Percentiles rank a stretch among this genome's conserved stretches.
phyloP scores from a whole-genome alignment of 2,797 vertebrate species.

The Buphagus erythrorhynchus region DNA sequence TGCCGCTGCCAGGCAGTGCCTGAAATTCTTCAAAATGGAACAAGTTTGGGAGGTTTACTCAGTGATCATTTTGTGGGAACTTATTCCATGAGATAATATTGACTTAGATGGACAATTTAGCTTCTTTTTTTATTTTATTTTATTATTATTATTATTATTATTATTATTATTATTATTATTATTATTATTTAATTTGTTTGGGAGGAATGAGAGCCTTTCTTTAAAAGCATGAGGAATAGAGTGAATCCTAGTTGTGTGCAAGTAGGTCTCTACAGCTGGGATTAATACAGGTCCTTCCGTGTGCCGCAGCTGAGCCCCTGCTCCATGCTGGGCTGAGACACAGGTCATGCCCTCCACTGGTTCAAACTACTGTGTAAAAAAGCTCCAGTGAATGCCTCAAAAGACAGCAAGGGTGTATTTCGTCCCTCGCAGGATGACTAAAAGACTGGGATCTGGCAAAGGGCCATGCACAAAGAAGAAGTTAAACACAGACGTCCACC shows the following conservation, averaged over 20 bases:
- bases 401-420: neutral
- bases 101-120: neutral
- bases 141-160: too few species aligned
- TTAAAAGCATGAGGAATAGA: neutral
- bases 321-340: fast-evolving
- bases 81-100: neutral
- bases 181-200: neutral
- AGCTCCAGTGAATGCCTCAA: fast-evolving
- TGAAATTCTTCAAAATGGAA: neutral
- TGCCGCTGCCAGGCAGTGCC: neutral
- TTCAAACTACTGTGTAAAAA: neutral
- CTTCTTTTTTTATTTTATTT: too few species aligned
- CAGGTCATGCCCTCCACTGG: too few species aligned
- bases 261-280: neutral
- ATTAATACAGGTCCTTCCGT: neutral
- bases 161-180: too few species aligned
- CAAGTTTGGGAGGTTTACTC: neutral
- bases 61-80: neutral
- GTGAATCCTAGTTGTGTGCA: neutral
- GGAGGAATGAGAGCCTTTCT: neutral
- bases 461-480: fast-evolving
- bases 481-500: fast-evolving
- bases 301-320: neutral
- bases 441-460: neutral
- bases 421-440: neutral